Percentiles rank a stretch among this genome's conserved stretches.
Evolutionary conservation across 2,113 vertebrate species (phyloP).

Genomic region (Corydoras maculifer): DNA sequence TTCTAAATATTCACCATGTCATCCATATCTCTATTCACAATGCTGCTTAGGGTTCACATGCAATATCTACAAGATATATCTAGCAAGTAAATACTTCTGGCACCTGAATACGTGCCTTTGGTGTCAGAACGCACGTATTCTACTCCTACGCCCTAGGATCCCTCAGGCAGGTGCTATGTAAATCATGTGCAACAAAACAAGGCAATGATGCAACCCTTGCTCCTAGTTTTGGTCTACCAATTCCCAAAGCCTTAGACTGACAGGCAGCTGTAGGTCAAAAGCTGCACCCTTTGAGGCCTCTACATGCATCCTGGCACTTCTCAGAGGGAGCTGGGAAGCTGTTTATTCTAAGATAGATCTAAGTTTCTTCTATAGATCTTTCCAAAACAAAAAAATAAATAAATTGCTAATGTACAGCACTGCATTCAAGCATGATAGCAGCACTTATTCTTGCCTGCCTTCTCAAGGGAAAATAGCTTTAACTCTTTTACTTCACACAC

Average conservation of each 20-base stretch:
- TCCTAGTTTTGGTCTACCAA: too few relatives aligned
- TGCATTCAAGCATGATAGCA: conserved; percentile 62
- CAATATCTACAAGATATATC: not conserved
- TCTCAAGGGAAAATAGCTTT: conserved; percentile 59
- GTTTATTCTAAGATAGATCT: too few relatives aligned
- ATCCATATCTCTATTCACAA: not conserved
- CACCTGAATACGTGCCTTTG: not conserved
- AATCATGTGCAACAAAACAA: not conserved
- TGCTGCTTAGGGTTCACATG: not conserved
- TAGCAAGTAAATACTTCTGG: not conserved
- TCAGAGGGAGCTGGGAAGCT: too few relatives aligned
- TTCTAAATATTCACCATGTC: conserved; percentile 51
- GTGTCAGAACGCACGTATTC: not conserved
- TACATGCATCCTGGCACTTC: too few relatives aligned
- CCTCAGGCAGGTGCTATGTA: not conserved
- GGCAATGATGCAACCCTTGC: too few relatives aligned
- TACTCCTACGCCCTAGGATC: not conserved
- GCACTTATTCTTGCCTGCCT: conserved; percentile 61
- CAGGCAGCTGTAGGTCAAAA: not conserved
- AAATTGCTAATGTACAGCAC: conserved; percentile 62
- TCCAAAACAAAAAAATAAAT: not conserved
- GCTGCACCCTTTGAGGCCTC: too few relatives aligned
- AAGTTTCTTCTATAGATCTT: too few relatives aligned
- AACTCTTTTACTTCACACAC: not conserved
- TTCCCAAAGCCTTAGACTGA: not conserved